phyloP scores from a whole-genome alignment of 2,888 invertebrate species.

The Acanthosepion esculentum region DNA sequence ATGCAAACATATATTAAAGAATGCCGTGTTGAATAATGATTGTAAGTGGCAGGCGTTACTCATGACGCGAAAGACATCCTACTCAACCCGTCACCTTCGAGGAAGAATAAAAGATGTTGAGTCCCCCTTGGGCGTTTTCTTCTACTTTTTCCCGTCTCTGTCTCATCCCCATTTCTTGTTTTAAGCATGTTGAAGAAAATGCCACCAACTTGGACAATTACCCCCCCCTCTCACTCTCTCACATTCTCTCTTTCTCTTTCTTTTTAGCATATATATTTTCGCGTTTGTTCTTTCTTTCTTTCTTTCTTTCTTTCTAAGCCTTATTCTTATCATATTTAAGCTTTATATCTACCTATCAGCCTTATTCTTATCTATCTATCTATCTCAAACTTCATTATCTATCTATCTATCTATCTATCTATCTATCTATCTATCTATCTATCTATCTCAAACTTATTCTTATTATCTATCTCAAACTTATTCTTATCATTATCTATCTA shows the following conservation, averaged over 20 bases:
- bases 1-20: neutral
- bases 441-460: too few relatives aligned
- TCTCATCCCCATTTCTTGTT: neutral
- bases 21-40: neutral
- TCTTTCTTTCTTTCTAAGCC: too few relatives aligned
- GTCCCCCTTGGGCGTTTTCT: neutral
- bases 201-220: neutral
- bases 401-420: neutral
- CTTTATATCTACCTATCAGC: too few relatives aligned
- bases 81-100: neutral
- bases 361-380: neutral
- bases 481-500: too few relatives aligned
- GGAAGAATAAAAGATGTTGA: neutral
- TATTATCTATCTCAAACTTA: neutral
- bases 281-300: too few relatives aligned
- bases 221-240: neutral
- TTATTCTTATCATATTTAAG: neutral
- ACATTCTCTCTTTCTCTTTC: neutral
- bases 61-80: neutral
- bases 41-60: neutral
- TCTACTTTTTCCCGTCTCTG: neutral
- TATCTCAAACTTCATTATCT: neutral
- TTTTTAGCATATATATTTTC: neutral
- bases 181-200: neutral
- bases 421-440: neutral